Evolutionary conservation across 2,797 vertebrate species (phyloP), one percentile per base, ranked within the genome.

Genomic region (Urophycis tenuis): DNA sequence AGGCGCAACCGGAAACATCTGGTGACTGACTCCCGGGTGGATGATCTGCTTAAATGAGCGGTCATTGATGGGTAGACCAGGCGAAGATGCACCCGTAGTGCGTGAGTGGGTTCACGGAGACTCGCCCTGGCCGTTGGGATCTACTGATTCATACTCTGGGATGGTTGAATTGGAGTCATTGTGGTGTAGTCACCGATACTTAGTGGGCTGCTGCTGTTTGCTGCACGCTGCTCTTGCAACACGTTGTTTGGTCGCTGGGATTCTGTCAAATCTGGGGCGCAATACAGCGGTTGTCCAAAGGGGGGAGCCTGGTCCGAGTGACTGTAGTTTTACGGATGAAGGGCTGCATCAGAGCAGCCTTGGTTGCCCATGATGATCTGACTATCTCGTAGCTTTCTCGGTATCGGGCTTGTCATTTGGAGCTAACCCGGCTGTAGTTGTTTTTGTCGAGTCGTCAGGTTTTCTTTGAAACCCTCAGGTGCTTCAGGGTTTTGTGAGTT

Each of bases 231-330:
- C 53, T 67, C 10, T 67, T 67, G 60, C 60, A 67, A 67, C 25
- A 67, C n/a, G 64, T 36, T 29, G 64, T 36, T 29, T 33, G 15
- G 12, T 70, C n/a, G 11, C 35, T 79, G 41, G 60, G 60, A 29
- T 67, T 67, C 25, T 29, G n/a, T 67, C n/a, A 67, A 67, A 67
- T 67, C 9, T 67, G 60, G n/a, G 74, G 31, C 84, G 85, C 80
- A 33, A 81, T 85, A 72, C 79, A 33, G 11, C 11, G 1, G 79
- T 77, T 4, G 0, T 2, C 88, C 89, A 78, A 73, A 41, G 85
- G 88, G 78, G 82, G 86, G 88, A 76, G 85, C 74, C 70, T 78
- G 70, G 29, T 79, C 39, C 82, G 39, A 81, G 75, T 75, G 64
- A 78, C 78, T 80, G 35, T 32, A 78, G 69, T 32, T 31, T 71